These are phyloP conservation scores for Leucania comma DNA, from an alignment of 2,888 invertebrate species.

Conservation along the genomic window DNA sequence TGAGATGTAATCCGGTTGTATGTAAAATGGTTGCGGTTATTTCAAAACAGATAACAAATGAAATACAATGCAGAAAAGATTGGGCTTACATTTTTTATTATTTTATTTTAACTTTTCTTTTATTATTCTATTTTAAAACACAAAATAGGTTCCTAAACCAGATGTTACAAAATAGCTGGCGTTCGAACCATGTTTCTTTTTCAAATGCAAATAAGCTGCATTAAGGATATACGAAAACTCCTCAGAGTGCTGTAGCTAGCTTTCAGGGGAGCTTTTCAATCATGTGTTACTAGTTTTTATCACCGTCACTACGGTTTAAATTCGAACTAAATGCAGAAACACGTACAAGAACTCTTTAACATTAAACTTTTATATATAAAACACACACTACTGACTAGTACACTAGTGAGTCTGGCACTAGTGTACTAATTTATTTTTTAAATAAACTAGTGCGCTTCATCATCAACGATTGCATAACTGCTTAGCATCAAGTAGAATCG, in stretches of 20 bases:
- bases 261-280: conserved; percentile 28
- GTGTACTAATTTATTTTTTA: too few relatives aligned
- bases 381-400: too few relatives aligned
- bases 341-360: not conserved
- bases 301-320: not conserved
- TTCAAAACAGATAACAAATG: too few relatives aligned
- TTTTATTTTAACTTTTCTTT: not conserved
- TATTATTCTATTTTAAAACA: not conserved
- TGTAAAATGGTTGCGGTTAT: too few relatives aligned
- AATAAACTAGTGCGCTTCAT: too few relatives aligned
- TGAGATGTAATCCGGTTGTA: too few relatives aligned
- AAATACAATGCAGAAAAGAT: not conserved
- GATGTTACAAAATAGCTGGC: conserved; percentile 17
- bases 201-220: conserved; percentile 40
- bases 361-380: conserved; percentile 12
- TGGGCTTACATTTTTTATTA: too few relatives aligned
- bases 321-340: not conserved
- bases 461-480: too few relatives aligned
- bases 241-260: conserved; percentile 18
- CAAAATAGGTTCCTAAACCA: not conserved
- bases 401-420: too few relatives aligned
- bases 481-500: too few relatives aligned
- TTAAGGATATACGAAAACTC: conserved; percentile 19
- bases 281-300: conserved; percentile 11
- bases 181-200: conserved; percentile 29